phyloP scores from a whole-genome alignment of 2,888 invertebrate genomes.

The Himalopsyche anomala region DNA sequence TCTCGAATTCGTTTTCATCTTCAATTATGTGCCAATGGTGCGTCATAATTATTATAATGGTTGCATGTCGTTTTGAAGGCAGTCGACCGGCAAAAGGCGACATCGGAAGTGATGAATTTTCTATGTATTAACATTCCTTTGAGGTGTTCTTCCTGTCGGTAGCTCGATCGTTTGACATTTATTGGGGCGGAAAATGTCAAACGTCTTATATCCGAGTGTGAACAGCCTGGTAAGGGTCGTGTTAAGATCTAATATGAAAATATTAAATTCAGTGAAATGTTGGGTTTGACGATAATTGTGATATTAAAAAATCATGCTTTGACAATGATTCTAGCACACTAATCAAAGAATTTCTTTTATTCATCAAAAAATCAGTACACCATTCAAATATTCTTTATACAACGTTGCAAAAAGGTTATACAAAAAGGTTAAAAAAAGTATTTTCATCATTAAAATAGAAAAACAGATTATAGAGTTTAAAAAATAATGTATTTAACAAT shows the following conservation, averaged over 20 bases:
- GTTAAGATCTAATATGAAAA: not conserved
- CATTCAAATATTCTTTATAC: too few relatives aligned
- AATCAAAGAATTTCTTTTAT: too few relatives aligned
- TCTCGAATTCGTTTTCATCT: slow-evolving; percentile 28
- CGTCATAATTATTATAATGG: slow-evolving; percentile 39
- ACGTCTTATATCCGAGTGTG: slow-evolving; percentile 48
- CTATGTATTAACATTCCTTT: slow-evolving; percentile 43
- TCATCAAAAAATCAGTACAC: too few relatives aligned
- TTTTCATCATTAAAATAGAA: too few relatives aligned
- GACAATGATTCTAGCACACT: too few relatives aligned
- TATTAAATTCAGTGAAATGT: not conserved
- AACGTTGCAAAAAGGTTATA: too few relatives aligned
- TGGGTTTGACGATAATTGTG: too few relatives aligned
- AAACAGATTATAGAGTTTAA: too few relatives aligned
- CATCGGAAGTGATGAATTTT: slow-evolving; percentile 41
- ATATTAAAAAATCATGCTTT: too few relatives aligned
- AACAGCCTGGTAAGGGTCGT: not conserved
- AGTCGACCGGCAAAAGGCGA: slow-evolving; percentile 34
- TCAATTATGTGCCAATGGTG: slow-evolving; percentile 33
- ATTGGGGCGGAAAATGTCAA: slow-evolving; percentile 58
- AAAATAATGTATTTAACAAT: too few relatives aligned
- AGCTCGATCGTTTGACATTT: slow-evolving; percentile 50
- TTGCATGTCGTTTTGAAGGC: slow-evolving; percentile 35
- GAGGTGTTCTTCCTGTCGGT: slow-evolving; percentile 37
- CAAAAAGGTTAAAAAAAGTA: too few relatives aligned